Evolutionary conservation across 2,888 invertebrate species (phyloP).

Genomic region (Drosophila tanythrix): DNA sequence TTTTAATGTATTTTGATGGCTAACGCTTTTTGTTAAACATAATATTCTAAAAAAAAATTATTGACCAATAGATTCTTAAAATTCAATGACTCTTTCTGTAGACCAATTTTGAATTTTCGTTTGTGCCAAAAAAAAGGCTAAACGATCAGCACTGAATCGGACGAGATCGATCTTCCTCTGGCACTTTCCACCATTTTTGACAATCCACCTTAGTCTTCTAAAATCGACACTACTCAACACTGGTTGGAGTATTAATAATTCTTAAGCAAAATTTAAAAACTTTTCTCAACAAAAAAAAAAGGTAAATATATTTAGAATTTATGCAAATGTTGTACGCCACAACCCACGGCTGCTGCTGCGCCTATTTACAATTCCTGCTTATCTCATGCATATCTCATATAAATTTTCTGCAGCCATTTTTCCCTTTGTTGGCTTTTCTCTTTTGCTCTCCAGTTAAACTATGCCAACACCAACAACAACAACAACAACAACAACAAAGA

Average conservation of each 20-base stretch:
- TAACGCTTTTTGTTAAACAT: no score
- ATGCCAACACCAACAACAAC: slow-evolving; percentile 29
- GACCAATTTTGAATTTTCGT: background rate
- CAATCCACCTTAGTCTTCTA: background rate
- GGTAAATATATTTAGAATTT: background rate
- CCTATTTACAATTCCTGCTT: background rate
- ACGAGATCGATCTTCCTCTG: background rate
- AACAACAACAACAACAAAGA: background rate
- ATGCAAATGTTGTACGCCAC: background rate
- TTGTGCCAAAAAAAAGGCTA: background rate
- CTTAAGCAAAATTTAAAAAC: background rate
- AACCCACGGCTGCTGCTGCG: background rate
- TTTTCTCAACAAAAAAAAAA: background rate
- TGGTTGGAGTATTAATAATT: background rate
- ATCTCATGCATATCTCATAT: slow-evolving; percentile 1
- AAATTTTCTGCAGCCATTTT: slow-evolving; percentile 11
- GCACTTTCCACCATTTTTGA: background rate
- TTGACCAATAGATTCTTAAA: background rate
- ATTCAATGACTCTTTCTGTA: background rate
- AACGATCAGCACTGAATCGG: background rate
- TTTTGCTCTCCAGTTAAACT: slow-evolving; percentile 49
- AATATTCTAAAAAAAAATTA: background rate
- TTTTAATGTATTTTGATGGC: no score
- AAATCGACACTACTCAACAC: background rate
- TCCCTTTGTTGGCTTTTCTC: slow-evolving; percentile 23